Evolutionary conservation across 2,797 vertebrate genomes (phyloP).

Genomic region (Rhinoraja longicauda): DNA sequence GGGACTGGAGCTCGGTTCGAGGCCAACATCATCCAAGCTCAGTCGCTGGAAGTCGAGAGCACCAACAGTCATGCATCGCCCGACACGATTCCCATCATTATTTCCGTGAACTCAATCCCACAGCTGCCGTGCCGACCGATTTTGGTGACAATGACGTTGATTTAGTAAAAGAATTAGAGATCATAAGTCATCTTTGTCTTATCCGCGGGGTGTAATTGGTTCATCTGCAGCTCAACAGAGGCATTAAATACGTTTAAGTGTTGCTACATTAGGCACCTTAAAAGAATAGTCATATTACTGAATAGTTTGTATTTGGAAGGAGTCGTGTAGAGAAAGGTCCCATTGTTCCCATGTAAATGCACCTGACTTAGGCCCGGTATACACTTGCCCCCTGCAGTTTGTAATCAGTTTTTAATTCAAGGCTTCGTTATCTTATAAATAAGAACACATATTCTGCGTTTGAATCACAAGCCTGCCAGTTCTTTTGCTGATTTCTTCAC

Average conservation of each 20-base stretch:
- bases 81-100: neutral
- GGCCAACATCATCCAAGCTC: neutral
- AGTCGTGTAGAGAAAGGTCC: constrained; percentile 46
- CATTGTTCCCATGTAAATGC: constrained; percentile 59
- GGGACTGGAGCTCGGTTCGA: neutral
- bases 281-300: constrained; percentile 39
- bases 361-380: constrained; percentile 45
- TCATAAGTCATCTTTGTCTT: constrained; percentile 61
- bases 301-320: constrained; percentile 62
- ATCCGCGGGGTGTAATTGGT: constrained; percentile 54
- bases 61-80: neutral
- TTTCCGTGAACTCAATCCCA: neutral
- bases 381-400: constrained; percentile 44
- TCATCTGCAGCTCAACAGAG: constrained; percentile 58
- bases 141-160: constrained; percentile 57
- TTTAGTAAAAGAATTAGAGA: constrained; percentile 64
- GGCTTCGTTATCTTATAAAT: neutral
- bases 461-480: neutral
- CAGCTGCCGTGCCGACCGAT: neutral
- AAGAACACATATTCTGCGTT: neutral
- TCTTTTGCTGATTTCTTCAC: neutral
- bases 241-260: constrained; percentile 56
- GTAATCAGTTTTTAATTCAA: neutral
- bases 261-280: constrained; percentile 51
- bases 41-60: neutral